These are phyloP conservation scores for Baccha elongata DNA, from an alignment of 2,888 invertebrate genomes.

Conservation along the genomic window DNA sequence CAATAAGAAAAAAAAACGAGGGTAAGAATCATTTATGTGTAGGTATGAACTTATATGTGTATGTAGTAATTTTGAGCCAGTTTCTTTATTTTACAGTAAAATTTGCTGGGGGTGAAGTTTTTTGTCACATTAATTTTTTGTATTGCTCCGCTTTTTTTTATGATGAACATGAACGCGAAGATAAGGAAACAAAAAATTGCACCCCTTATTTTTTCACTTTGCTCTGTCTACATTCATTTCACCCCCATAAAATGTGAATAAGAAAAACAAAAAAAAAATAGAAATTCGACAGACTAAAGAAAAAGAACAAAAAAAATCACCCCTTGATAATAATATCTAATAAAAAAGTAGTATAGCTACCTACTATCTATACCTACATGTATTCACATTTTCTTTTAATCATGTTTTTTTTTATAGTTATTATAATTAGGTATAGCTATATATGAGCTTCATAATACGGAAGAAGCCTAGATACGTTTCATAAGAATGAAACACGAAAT, in stretches of 20 bases:
- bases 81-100: slow-evolving; percentile 41
- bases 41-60: neutral
- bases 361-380: too few species aligned
- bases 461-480: too few species aligned
- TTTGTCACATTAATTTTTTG: slow-evolving; percentile 49
- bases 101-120: slow-evolving; percentile 62
- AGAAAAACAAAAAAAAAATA: slow-evolving; percentile 41
- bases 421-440: too few species aligned
- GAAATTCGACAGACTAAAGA: slow-evolving; percentile 40
- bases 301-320: slow-evolving; percentile 32
- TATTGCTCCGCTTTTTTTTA: slow-evolving; percentile 42
- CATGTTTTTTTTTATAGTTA: too few species aligned
- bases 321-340: slow-evolving; percentile 30
- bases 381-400: too few species aligned
- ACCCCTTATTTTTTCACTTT: slow-evolving; percentile 58
- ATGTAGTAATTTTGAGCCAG: slow-evolving; percentile 51
- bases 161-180: slow-evolving; percentile 27
- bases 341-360: neutral
- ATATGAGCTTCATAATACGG: too few species aligned
- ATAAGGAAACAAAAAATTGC: slow-evolving; percentile 43
- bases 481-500: too few species aligned
- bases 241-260: slow-evolving; percentile 59
- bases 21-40: slow-evolving; percentile 52
- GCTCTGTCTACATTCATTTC: slow-evolving; percentile 45
- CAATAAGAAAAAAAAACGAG: slow-evolving; percentile 40